Base-by-base conservation (phyloP, 2,113 vertebrate genomes). In the Pristiophorus japonicus region DNA sequence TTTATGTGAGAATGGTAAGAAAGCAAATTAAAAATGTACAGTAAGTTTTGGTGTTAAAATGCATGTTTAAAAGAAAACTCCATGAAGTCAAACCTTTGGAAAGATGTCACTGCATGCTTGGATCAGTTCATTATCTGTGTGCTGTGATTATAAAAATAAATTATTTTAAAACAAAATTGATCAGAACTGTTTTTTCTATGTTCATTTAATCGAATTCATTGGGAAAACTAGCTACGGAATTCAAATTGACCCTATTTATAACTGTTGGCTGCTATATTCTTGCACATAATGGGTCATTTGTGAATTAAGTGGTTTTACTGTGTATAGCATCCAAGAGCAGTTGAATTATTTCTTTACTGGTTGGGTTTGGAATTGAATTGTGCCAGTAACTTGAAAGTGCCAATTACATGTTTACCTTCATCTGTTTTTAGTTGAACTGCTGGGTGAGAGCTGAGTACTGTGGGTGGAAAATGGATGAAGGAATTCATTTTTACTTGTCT, bases 341-440 rank as follows among this genome's bases (percentile, higher is more conserved):
- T 63, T 81, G 78, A 81, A 45, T 81, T 63, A 91, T 38, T 63
- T 20, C 18, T 62, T 59, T 59, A 59, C 30, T 63, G 16, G 55
- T 6, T 62, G 55, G 34, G n/a, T 65, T 92, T 63, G n/a, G 62
- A 92, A 92, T 92, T 63, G 59, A 92, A 92, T 92, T 92, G 22
- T 92, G 55, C 59, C 55, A 62, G 51, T 7, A n/a, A 34, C 51
- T 55, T 90, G 24, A 88, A 88, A 34, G 51, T 34, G 24, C 27
- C 34, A 20, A 62, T 91, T 62, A 6, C 14, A 38, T 63, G 16
- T n/a, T 91, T 90, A 34, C 14, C 4, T 63, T n/a, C 30, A 18
- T 91, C 55, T 91, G n/a, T 92, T 63, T 81, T 91, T 87, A 51
- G 47, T 59, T 92, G 88, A 62, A 62, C 12, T 4, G 8, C 55